Base-by-base conservation (phyloP, 2,888 invertebrate genomes). In the Balanococcus diminutus region DNA sequence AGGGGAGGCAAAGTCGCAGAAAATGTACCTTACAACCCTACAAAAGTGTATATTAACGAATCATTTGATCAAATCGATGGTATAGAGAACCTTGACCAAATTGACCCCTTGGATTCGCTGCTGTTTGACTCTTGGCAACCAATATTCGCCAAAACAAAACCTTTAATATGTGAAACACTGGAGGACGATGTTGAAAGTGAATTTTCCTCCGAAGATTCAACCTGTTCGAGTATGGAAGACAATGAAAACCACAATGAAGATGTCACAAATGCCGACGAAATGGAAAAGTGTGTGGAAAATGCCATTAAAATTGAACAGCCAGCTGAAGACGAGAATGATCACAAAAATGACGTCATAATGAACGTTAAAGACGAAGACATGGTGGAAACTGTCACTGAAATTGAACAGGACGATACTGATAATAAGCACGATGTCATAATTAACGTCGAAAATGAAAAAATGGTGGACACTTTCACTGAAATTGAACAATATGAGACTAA, bases 71-170 rank as follows among this genome's bases (percentile, higher is more conserved):
- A 32, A 2, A 16, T 36, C 9, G 36, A 79, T 9, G 6, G 19
- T 19, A 8, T 8, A 0, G 11, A 32, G 3, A 36, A 36, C 19
- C 19, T 19, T 36, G 36, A 19, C 36, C 8, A 79, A 79, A 36
- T 32, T 4, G 75, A 79, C 31, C 28, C 28, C 3, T 4, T 72
- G 31, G 72, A 72, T 36, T 79, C 75, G 19, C 75, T 79, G 3
- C 16, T 79, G 4, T 79, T 79, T 11, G 36, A 79, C 25, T 79
- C 75, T n/a, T 79, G 75, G 75, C 75, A 79, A 19, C 75, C 75
- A 19, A 22, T 79, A 36, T 79, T 79, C 19, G 19, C 36, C 4
- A 2, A 36, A 8, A n/a, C 32, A 0, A 79, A 79, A 36, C 32
- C 75, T 1, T 8, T 28, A 16, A 32, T 22, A 14, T 32, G 19